A percentile compares a stretch with the other conserved stretches of the same genome.
phyloP scores from a whole-genome alignment of 1,140 invertebrate species.

The Thaumatotibia leucotreta region DNA sequence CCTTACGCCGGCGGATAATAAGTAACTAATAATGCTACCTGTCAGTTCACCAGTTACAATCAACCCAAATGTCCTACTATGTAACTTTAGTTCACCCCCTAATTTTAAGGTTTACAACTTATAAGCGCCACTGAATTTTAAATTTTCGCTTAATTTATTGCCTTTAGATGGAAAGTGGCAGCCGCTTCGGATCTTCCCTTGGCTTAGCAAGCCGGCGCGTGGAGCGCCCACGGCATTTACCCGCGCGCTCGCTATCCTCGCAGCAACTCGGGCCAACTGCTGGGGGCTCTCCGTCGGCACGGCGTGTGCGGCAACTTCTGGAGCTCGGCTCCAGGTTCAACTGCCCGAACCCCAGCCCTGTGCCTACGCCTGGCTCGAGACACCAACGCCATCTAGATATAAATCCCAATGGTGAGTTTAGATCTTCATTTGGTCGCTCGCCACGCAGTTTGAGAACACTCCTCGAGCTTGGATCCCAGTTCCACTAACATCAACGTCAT shows the following conservation, averaged over 20 bases:
- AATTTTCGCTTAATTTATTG: too few relatives aligned
- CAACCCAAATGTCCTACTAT: too few relatives aligned
- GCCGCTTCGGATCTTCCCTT: constrained; percentile 75
- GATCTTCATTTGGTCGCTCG: too few relatives aligned
- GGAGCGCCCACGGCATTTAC: constrained; percentile 70
- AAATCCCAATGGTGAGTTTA: constrained; percentile 85
- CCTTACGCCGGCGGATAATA: too few relatives aligned
- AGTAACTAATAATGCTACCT: too few relatives aligned
- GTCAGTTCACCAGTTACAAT: too few relatives aligned
- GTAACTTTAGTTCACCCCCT: too few relatives aligned
- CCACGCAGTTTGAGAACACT: too few relatives aligned
- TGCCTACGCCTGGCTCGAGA: constrained; percentile 84
- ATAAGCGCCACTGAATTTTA: too few relatives aligned
- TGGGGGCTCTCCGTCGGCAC: constrained; percentile 82
- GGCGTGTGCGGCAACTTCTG: constrained; percentile 87
- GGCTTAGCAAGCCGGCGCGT: constrained; percentile 76
- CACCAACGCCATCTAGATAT: constrained; percentile 90
- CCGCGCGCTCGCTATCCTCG: constrained; percentile 81
- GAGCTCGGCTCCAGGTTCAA: constrained; percentile 81
- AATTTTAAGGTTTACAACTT: too few relatives aligned
- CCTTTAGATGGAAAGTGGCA: constrained; percentile 78
- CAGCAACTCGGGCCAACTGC: constrained; percentile 77
- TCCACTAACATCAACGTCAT: too few relatives aligned
- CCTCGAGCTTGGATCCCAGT: too few relatives aligned
- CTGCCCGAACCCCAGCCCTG: constrained; percentile 80